Evolutionary conservation across 1,140 invertebrate genomes (phyloP), one percentile per base, ranked within the genome.

Genomic region (Carposina sasakii): DNA sequence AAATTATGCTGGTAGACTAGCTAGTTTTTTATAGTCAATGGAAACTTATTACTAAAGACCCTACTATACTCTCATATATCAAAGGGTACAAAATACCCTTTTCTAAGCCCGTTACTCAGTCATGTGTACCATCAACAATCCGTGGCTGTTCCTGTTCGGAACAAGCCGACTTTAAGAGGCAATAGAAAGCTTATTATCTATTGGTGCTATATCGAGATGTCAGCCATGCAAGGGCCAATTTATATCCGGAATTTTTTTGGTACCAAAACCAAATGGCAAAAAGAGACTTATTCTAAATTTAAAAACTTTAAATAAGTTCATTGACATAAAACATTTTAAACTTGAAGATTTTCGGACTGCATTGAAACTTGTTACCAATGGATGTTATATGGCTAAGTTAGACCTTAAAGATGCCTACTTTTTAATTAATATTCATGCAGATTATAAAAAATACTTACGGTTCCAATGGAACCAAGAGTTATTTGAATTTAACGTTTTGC

Each of bases 321-420:
- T 47, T 10, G 6, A 36, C 19, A 37, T 34, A 8, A 3, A 24
- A 5, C 45, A 47, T 17, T 47, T 47, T 24, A 47, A 47, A 37
- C 8, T 47, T 13, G 45, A 47, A 12, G 45, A 47, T 37, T n/a
- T 47, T 8, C 17, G 45, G 5, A 47, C 45, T 3, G 45, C 45
- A 6, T 17, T 47, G 26, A 47, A 47, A 39, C 26, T 47, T 37
- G 19, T 37, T 3, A 24, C 31, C 5, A 36, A 24, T 16, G 13
- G 28, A 1, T 37, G 31, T n/a, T 37, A 31, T 15, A 13, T 47
- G 31, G n/a, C 20, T 17, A 36, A 10, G 9, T 9, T 47, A 19
- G 45, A 50, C 26, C 17, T 45, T 22, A 9, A 45, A 31, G 43
- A 45, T 23, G 43, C 43, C 13, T 45, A 45, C 13, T 43, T 34